phyloP scores from a whole-genome alignment of 2,113 vertebrate genomes.

The Strigops habroptila region DNA sequence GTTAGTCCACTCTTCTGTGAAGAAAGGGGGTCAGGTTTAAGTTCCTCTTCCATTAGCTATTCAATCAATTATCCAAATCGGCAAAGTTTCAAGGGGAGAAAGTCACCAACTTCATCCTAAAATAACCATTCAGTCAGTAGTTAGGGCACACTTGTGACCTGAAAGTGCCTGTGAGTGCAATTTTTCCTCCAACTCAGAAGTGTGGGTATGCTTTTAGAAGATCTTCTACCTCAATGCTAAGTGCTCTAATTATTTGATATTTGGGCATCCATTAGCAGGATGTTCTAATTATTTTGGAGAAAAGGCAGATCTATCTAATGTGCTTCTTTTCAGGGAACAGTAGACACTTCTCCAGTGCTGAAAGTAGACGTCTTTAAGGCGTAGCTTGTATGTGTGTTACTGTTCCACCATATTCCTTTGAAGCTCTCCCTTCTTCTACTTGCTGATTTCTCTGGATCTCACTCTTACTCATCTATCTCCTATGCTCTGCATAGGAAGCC shows the following conservation, averaged over 20 bases:
- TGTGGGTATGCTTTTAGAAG: neutral
- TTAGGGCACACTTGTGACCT: neutral
- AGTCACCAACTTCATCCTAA: constrained; percentile 8
- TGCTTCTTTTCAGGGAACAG: neutral
- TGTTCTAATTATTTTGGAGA: neutral
- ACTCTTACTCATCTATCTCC: neutral
- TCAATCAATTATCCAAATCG: constrained; percentile 56
- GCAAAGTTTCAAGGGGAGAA: constrained; percentile 26
- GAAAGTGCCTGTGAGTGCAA: neutral
- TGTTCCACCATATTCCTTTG: neutral
- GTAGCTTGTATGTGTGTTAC: fast-evolving
- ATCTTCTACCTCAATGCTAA: neutral
- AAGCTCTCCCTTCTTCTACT: neutral
- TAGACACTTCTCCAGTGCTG: neutral
- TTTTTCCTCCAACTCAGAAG: neutral
- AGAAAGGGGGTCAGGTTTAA: constrained; percentile 18
- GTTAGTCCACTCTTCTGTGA: neutral
- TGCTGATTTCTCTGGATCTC: neutral
- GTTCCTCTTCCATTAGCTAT: constrained; percentile 29
- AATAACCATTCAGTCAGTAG: constrained; percentile 20
- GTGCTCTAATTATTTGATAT: neutral
- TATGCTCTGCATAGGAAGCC: neutral
- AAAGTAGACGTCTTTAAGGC: neutral
- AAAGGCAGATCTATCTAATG: neutral
- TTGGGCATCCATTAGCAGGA: neutral